Percentiles rank a stretch among this genome's conserved stretches.
These are phyloP conservation scores for Sycon ciliatum DNA, from an alignment of 37 sponge, comb jelly and placozoan genomes.

Conservation along the genomic window DNA sequence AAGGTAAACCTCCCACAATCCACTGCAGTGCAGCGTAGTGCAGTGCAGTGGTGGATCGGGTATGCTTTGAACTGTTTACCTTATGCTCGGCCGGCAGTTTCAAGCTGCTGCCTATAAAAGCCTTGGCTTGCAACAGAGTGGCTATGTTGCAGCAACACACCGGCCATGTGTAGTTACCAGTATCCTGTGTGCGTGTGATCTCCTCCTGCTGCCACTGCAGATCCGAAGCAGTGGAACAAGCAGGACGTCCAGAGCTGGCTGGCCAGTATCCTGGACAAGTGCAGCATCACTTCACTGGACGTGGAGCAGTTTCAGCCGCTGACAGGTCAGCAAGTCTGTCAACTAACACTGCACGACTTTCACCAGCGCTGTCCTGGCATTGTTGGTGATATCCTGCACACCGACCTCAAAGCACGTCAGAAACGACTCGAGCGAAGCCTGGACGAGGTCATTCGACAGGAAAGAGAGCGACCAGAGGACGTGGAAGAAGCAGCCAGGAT, in stretches of 20 bases:
- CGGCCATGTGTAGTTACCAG: too few species aligned
- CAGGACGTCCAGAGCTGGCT: constrained; percentile 57
- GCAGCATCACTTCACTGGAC: constrained; percentile 43
- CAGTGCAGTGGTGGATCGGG: too few species aligned
- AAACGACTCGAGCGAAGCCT: constrained; percentile 29
- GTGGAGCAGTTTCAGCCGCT: constrained; percentile 35
- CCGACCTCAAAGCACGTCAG: constrained; percentile 39
- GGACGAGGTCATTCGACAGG: constrained; percentile 13
- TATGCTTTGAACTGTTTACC: too few species aligned
- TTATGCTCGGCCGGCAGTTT: too few species aligned
- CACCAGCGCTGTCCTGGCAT: constrained; percentile 35
- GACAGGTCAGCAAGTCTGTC: constrained; percentile 47
- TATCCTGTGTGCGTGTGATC: too few species aligned
- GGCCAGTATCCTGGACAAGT: constrained; percentile 48
- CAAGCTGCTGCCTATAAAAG: too few species aligned
- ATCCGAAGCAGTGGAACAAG: constrained; percentile 56
- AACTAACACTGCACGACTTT: constrained; percentile 47
- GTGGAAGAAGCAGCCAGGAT: neutral
- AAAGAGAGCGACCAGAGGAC: neutral
- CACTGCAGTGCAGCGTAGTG: too few species aligned
- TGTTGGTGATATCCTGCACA: constrained; percentile 59
- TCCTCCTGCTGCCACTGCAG: too few species aligned
- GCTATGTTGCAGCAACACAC: too few species aligned
- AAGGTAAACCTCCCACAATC: too few species aligned
- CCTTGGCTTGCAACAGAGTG: too few species aligned